These are phyloP conservation scores for Nanorana parkeri DNA, from an alignment of 2,113 vertebrate genomes.

Conservation along the genomic window DNA sequence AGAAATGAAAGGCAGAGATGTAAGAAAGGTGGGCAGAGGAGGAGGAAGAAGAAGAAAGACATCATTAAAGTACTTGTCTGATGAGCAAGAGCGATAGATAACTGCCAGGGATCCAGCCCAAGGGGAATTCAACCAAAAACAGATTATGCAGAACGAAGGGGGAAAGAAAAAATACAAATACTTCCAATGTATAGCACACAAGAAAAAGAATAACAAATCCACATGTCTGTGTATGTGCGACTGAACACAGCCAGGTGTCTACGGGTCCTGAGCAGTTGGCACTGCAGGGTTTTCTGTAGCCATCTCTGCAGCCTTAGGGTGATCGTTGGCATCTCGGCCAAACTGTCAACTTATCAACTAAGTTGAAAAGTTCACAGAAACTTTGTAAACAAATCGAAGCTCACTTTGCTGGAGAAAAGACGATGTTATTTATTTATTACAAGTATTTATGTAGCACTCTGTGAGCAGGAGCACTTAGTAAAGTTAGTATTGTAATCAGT, in stretches of 20 bases:
- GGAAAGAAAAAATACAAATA: not conserved
- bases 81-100: constrained; percentile 54
- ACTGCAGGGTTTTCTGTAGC: too few species aligned
- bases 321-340: too few species aligned
- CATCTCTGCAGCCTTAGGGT: too few species aligned
- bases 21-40: constrained; percentile 2
- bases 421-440: too few species aligned
- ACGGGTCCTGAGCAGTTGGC: not conserved
- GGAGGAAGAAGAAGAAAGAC: constrained; percentile 8
- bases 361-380: too few species aligned
- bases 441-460: too few species aligned
- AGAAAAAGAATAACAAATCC: constrained; percentile 16
- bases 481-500: too few species aligned
- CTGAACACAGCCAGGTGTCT: not conserved
- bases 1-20: constrained; percentile 20
- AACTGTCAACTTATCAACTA: too few species aligned
- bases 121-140: constrained; percentile 52
- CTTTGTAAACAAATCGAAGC: too few species aligned
- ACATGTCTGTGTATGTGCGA: constrained; percentile 5
- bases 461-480: too few species aligned
- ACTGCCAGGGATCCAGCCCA: constrained; percentile 42
- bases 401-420: too few species aligned
- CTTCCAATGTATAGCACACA: constrained; percentile 1
- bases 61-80: constrained; percentile 52
- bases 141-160: constrained; percentile 22